Base-by-base conservation (phyloP, 2,888 invertebrate genomes). In the Electrophaes corylata region DNA sequence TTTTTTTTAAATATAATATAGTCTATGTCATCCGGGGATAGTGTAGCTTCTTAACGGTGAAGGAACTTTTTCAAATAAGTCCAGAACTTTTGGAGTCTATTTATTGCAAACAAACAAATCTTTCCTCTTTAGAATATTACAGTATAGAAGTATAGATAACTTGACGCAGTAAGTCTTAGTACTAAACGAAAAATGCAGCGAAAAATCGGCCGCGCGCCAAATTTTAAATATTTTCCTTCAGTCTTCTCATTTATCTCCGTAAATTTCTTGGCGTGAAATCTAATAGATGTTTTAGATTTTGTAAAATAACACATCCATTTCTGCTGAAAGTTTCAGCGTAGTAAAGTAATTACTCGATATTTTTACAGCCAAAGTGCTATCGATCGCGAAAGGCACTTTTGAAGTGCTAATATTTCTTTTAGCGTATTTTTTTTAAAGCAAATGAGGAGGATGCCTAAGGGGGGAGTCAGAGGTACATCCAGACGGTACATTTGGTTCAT, bases 281-380 rank as follows among this genome's bases (percentile, higher is more conserved):
- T 35, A 41, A 41, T 23, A 47, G 52, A 57, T 31, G 43, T 52
- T 52, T 52, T 43, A 43, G 47, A 35, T 41, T 33, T 56, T 44
- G 39, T 20, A 16, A 18, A 31, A 45, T 16, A 39, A 18, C 26
- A 6, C 12, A 6, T 6, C 6, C 19, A 33, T 2, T 20, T 20
- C 14, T 11, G 16, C 37, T 19, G 19, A 40, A 19, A n/a, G 0
- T 40, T 18, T 18, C 10, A 35, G 35, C 10, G 8, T 11, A 14
- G 1, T 29, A 31, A 45, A 33, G 45, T 33, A 46, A 19, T 11
- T 45, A 44, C 1, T 44, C 29, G 0, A 12, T 12, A 10, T 33
- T 33, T 33, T 33, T 5, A n/a, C n/a, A 5, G 12, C 2, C 33
- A 33, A 14, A 33, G 12, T 33, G 33, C 12, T 33, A 1, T 35